Conservation (phyloP, 2,113 vertebrate species). For the Plecotus auritus region DNA sequence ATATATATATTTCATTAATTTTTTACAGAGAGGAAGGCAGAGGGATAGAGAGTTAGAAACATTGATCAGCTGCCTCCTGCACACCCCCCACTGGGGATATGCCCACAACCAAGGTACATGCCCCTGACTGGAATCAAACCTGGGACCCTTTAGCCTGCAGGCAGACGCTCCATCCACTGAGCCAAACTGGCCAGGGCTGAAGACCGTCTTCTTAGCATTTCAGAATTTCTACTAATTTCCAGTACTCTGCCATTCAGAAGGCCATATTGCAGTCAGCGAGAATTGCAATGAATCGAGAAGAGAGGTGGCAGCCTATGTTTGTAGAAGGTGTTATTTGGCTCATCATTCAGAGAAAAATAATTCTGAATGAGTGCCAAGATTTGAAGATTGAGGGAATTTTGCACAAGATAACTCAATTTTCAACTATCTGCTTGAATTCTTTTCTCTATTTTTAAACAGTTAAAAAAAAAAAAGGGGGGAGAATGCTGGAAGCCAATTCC, state of each 20-base stretch:
- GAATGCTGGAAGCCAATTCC: no score
- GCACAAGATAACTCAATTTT: neutral
- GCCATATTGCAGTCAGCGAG: neutral
- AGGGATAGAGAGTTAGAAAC: no score
- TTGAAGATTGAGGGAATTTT: conserved; percentile 22
- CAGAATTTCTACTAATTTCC: neutral
- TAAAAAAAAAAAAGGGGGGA: neutral
- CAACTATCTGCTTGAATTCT: neutral
- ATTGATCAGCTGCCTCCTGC: no score
- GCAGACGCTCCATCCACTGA: no score
- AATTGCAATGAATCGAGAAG: neutral
- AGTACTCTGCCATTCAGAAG: neutral
- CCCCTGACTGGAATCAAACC: no score
- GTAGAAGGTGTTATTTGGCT: conserved; percentile 28
- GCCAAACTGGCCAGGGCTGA: neutral
- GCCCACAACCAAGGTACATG: no score
- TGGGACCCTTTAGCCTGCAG: no score
- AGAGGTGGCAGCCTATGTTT: conserved; percentile 7
- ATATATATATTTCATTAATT: no score
- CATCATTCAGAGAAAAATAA: conserved; percentile 3
- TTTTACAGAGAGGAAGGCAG: no score
- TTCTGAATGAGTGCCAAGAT: conserved; percentile 31
- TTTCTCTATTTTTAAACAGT: no score
- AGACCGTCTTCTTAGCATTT: neutral
- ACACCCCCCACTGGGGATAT: no score